Percentiles rank a stretch among this genome's conserved stretches.
phyloP scores from a whole-genome alignment of 2,888 invertebrate genomes.

The Parelbella ahira region DNA sequence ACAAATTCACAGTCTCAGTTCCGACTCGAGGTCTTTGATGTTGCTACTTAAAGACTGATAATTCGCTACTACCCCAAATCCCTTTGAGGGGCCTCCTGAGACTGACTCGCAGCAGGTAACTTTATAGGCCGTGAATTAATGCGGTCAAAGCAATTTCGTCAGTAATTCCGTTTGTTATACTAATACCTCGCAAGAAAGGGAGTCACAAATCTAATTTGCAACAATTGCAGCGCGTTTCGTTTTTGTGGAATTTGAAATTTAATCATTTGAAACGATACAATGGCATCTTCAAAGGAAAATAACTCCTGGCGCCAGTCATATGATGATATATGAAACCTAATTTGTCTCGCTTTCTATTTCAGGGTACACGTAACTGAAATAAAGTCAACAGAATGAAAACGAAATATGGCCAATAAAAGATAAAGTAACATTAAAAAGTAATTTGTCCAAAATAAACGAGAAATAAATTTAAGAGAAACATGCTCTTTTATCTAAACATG shows the following conservation, averaged over 20 bases:
- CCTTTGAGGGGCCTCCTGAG: slow-evolving; percentile 54
- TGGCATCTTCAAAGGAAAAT: no score
- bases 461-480: not conserved
- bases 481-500: not conserved
- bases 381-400: no score
- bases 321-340: no score
- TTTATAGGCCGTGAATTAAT: slow-evolving; percentile 61
- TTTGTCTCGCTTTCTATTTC: no score
- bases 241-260: no score
- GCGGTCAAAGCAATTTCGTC: slow-evolving; percentile 62
- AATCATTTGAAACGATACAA: no score
- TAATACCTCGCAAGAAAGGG: slow-evolving; percentile 48
- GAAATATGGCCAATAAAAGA: no score
- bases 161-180: slow-evolving; percentile 43
- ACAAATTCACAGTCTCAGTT: slow-evolving; percentile 30
- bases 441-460: no score
- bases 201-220: slow-evolving; percentile 44
- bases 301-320: no score
- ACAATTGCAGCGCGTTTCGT: no score
- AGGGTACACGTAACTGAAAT: no score
- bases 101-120: slow-evolving; percentile 61
- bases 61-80: slow-evolving; percentile 56
- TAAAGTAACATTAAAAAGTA: no score
- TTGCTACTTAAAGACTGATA: slow-evolving; percentile 55
- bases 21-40: slow-evolving; percentile 44